Conservation (phyloP, 1,140 invertebrate species). For the Drosophila quadrilineata region DNA sequence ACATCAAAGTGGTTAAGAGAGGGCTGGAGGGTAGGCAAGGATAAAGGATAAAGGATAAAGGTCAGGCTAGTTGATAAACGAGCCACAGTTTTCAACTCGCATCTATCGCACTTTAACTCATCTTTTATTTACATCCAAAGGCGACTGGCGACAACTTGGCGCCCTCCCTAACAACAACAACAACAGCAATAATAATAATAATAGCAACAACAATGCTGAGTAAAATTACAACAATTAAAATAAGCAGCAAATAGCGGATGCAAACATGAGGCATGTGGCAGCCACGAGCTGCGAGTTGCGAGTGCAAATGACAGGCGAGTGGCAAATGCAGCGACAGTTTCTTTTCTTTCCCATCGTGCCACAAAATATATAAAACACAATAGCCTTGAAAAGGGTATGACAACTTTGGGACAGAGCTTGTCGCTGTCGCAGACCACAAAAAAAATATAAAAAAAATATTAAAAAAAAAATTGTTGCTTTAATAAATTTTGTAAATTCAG, state of each 20-base stretch:
- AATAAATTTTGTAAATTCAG: slow-evolving; percentile 9
- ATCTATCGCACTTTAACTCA: slow-evolving; percentile 67
- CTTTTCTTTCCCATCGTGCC: too few species aligned
- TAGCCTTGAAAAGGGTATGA: slow-evolving; percentile 3
- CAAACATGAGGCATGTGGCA: slow-evolving; percentile 8
- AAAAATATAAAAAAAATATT: neutral
- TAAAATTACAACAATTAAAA: slow-evolving; percentile 73
- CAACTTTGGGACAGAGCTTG: slow-evolving; percentile 1
- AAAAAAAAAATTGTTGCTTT: neutral
- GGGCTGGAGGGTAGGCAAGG: too few species aligned
- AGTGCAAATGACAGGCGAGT: slow-evolving; percentile 47
- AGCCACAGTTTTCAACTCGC: slow-evolving; percentile 20
- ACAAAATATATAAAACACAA: slow-evolving; percentile 8
- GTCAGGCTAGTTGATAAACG: slow-evolving; percentile 58
- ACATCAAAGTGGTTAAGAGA: too few species aligned
- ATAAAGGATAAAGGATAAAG: too few species aligned
- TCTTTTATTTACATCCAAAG: slow-evolving; percentile 59
- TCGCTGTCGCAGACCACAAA: neutral
- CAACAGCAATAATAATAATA: slow-evolving; percentile 27
- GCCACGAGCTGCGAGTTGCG: too few species aligned
- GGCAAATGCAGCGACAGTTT: slow-evolving; percentile 43
- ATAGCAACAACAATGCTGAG: slow-evolving; percentile 36
- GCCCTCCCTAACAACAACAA: slow-evolving; percentile 44
- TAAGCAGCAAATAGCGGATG: slow-evolving; percentile 5
- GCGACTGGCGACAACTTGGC: slow-evolving; percentile 57